Conservation (phyloP, 2,113 vertebrate species). For the Aegypius monachus region DNA sequence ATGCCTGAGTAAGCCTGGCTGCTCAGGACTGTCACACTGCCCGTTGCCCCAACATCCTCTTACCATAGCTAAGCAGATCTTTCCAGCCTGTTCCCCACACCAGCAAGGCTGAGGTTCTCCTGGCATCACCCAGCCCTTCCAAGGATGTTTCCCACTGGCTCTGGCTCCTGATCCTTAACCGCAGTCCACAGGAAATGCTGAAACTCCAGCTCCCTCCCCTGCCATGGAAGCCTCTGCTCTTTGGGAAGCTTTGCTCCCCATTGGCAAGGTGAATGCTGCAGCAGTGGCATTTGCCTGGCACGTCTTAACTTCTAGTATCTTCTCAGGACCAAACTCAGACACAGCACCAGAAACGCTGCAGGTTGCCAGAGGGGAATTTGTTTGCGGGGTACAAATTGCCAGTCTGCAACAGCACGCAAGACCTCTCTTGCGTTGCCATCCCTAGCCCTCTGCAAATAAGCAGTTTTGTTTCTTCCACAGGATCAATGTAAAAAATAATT, state of each 20-base stretch:
- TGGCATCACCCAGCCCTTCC: neutral
- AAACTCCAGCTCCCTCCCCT: neutral
- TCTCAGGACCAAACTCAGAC: neutral
- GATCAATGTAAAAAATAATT: neutral
- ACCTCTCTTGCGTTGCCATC: neutral
- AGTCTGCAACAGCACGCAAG: neutral
- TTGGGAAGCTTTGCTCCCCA: neutral
- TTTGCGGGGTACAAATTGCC: no score
- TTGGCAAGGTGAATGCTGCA: fast-evolving
- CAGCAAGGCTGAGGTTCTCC: neutral
- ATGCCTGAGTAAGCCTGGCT: neutral
- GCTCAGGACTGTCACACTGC: neutral
- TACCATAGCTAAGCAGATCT: neutral
- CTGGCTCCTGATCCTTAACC: neutral
- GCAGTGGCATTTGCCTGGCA: neutral
- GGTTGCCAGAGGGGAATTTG: neutral
- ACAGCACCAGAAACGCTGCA: neutral
- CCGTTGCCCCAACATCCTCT: neutral
- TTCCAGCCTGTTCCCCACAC: neutral
- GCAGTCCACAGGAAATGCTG: neutral
- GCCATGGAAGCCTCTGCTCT: neutral
- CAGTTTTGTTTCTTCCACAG: neutral
- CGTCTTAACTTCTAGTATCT: neutral
- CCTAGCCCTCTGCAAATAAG: neutral
- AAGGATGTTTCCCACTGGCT: neutral